Conservation (phyloP, 2,113 vertebrate species). For the human (Homo sapiens) region DNA sequence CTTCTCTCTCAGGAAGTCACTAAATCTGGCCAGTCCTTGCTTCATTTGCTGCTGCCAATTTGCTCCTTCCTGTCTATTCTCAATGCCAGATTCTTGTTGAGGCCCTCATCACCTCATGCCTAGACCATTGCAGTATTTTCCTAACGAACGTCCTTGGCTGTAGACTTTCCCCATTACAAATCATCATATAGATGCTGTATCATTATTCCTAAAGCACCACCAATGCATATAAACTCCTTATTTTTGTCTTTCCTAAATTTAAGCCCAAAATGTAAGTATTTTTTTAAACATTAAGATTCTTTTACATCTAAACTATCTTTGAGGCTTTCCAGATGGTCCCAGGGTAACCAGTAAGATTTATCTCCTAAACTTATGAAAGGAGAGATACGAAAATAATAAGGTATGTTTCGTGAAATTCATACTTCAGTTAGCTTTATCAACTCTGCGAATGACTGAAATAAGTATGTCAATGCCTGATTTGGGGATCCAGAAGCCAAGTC, state of each 20-base stretch:
- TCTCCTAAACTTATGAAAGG: background rate
- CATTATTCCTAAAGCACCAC: background rate
- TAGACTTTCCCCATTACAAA: background rate
- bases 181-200: background rate
- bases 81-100: background rate
- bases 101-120: background rate
- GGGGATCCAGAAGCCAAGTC: background rate
- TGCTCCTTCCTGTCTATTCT: background rate
- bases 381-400: background rate
- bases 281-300: background rate
- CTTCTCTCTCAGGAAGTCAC: background rate
- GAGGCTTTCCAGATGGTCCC: background rate
- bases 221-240: background rate
- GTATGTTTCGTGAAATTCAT: background rate
- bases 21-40: background rate
- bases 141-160: background rate
- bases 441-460: background rate
- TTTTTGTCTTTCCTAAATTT: background rate
- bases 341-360: background rate
- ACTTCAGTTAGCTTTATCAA: background rate
- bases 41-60: background rate
- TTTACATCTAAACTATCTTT: background rate
- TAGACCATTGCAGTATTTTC: background rate
- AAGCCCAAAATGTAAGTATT: background rate
- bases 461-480: background rate